Base-by-base conservation (phyloP, 2,797 vertebrate genomes). In the Microtus obscurus region DNA sequence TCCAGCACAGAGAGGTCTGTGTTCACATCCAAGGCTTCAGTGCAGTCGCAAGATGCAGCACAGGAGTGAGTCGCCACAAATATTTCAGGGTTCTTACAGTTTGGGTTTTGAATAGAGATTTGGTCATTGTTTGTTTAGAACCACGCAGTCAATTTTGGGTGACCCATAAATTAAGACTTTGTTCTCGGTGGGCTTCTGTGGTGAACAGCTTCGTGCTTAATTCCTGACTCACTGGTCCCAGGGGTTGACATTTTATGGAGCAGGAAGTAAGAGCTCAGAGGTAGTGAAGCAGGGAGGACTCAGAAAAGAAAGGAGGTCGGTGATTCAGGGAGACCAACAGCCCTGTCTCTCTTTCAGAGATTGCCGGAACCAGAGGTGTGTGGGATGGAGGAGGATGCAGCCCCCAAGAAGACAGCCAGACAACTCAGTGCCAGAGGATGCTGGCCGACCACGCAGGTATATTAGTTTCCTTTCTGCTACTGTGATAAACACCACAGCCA, bases 391-490 rank as follows among this genome's bases (percentile, higher is more conserved):
- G 82, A 17, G 82, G 89, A 4, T 86, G 48, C 34, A 0, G 2
- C 31, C 1, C 21, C 7, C 21, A 21, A 21, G 17, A 43, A 0
- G 14, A 61, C 2, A 7, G 4, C 25, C 4, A 0, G 29, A 37
- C 43, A 1, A 8, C 69, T 1, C 3, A 1, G 34, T 86, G 78
- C 93, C 12, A 0, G 14, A 10, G 1, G 16, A 5, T 1, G 12
- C 0, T 0, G 1, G 45, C 1, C 1, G 0, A 0, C 1, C 0
- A 4, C 5, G 0, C 1, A 89, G 86, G 93, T 90, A 56, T 13
- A 1, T 37, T 14, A 59, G 34, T 14, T 37, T 14, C 9, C 71
- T 40, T 73, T 40, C n/a, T 73, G 23, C 23, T 12, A 48, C 45
- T 53, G 7, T n/a, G 77, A n/a, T n/a, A 56, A 56, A 79, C 5